A percentile compares a stretch with the other conserved stretches of the same genome.
These are phyloP conservation scores for Mechanitis mazaeus DNA, from an alignment of 2,888 invertebrate species.

Conservation along the genomic window DNA sequence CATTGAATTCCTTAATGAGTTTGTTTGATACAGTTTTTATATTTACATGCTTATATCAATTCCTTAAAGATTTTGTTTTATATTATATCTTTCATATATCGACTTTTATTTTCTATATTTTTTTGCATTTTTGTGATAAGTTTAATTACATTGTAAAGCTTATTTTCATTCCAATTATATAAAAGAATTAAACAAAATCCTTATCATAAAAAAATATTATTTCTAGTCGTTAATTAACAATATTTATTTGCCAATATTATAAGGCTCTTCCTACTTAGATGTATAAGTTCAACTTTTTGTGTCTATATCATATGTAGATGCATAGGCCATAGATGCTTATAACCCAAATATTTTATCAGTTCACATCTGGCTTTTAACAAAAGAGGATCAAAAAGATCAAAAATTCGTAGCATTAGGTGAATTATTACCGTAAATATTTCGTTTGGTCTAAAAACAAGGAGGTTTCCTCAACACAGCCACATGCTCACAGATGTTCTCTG, in stretches of 20 bases:
- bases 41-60: too few species aligned
- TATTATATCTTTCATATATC: too few species aligned
- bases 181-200: too few species aligned
- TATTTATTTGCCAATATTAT: too few species aligned
- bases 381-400: constrained; percentile 62
- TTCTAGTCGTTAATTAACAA: too few species aligned
- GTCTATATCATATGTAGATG: background rate
- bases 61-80: too few species aligned
- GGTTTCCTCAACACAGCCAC: constrained; percentile 12
- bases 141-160: too few species aligned
- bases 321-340: constrained; percentile 3
- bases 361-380: constrained; percentile 27
- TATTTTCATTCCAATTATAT: too few species aligned
- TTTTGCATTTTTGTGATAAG: too few species aligned
- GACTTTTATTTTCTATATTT: too few species aligned
- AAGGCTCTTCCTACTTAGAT: too few species aligned
- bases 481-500: constrained; percentile 25
- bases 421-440: constrained; percentile 19
- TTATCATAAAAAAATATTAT: too few species aligned
- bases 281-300: constrained; percentile 4
- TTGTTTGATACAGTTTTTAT: background rate
- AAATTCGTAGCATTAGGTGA: constrained; percentile 34
- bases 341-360: constrained; percentile 9
- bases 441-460: constrained; percentile 19
- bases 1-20: background rate